These are phyloP conservation scores for Synanthedon tipuliformis DNA, from an alignment of 2,888 invertebrate genomes.

Conservation along the genomic window DNA sequence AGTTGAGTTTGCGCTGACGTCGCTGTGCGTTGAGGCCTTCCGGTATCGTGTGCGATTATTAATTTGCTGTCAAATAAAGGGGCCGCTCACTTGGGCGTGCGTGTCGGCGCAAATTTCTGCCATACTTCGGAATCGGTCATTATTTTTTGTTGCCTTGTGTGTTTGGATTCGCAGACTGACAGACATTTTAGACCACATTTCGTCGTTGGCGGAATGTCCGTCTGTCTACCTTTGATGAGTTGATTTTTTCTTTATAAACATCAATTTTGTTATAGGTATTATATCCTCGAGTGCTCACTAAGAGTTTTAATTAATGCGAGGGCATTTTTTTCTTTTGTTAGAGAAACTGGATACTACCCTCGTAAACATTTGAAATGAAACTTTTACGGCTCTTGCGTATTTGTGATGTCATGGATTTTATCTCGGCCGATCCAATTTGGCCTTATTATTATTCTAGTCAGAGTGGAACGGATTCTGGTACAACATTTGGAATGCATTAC, in stretches of 20 bases:
- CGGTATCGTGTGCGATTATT: slow-evolving; percentile 54
- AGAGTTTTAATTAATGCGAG: background rate
- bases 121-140: slow-evolving; percentile 67
- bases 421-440: slow-evolving; percentile 54
- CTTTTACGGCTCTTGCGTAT: background rate
- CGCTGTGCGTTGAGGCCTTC: slow-evolving; percentile 46
- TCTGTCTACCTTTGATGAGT: slow-evolving; percentile 36
- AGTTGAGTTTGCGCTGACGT: slow-evolving; percentile 46
- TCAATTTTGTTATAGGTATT: background rate
- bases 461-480: slow-evolving; percentile 45
- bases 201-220: slow-evolving; percentile 32
- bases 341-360: too few relatives aligned
- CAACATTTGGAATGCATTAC: slow-evolving; percentile 55
- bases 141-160: slow-evolving; percentile 61
- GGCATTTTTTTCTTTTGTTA: too few relatives aligned
- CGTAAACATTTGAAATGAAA: background rate
- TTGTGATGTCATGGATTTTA: slow-evolving; percentile 31
- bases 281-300: background rate
- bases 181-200: slow-evolving; percentile 52
- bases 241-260: slow-evolving; percentile 9
- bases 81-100: slow-evolving; percentile 70
- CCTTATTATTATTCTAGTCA: slow-evolving; percentile 63
- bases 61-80: slow-evolving; percentile 71
- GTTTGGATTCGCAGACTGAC: slow-evolving; percentile 60
- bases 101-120: slow-evolving; percentile 69